phyloP scores from a whole-genome alignment of 2,888 invertebrate genomes.

The Tupiocoris notatus region DNA sequence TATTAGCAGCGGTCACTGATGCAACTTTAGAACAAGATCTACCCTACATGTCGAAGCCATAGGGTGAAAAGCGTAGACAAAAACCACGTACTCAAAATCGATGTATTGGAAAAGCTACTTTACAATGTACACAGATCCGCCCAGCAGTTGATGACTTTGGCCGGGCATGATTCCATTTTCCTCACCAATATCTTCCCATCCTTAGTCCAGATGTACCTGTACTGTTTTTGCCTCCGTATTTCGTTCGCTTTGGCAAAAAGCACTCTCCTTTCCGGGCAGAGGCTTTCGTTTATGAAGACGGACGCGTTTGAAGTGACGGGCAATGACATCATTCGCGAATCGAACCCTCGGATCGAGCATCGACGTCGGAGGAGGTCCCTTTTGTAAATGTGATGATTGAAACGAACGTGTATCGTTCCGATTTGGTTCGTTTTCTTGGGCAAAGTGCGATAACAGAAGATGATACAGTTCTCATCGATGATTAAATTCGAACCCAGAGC shows the following conservation, averaged over 20 bases:
- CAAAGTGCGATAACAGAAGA: slow-evolving; percentile 20
- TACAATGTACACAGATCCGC: slow-evolving; percentile 11
- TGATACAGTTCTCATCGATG: slow-evolving; percentile 17
- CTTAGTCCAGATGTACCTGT: slow-evolving; percentile 25
- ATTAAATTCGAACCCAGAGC: slow-evolving; percentile 15
- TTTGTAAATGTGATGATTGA: slow-evolving; percentile 26
- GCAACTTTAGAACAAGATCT: no score
- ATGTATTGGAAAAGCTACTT: not conserved
- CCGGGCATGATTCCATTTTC: not conserved
- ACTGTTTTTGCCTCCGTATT: slow-evolving; percentile 11
- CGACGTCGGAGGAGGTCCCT: slow-evolving; percentile 17
- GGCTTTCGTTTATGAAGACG: slow-evolving; percentile 29
- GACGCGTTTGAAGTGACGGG: slow-evolving; percentile 20
- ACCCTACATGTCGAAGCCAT: no score
- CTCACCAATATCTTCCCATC: slow-evolving; percentile 14
- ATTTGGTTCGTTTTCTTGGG: slow-evolving; percentile 2
- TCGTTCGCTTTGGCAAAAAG: slow-evolving; percentile 26
- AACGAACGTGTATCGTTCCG: slow-evolving; percentile 15
- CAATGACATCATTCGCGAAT: not conserved
- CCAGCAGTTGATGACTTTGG: slow-evolving; percentile 16
- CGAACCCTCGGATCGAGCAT: slow-evolving; percentile 14
- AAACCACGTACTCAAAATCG: no score
- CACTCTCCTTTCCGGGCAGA: slow-evolving; percentile 25
- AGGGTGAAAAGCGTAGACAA: no score
- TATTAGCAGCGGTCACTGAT: no score